Base-by-base conservation (phyloP, 2,797 vertebrate species). In the Jordanella pulchra region DNA sequence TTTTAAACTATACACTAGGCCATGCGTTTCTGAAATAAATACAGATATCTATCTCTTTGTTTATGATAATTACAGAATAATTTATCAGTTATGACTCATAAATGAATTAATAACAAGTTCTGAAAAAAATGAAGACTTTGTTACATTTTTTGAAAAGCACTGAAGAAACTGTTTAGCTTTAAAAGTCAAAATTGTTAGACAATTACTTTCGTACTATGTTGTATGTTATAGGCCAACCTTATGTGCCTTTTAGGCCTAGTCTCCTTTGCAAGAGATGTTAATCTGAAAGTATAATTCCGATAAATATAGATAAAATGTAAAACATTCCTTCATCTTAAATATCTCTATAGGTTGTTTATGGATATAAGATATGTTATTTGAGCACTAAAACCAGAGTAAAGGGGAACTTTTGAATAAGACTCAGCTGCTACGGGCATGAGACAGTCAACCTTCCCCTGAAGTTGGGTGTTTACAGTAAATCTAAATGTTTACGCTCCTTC, bases 401-500 rank as follows among this genome's bases (percentile, higher is more conserved):
- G 72, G 0, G 28, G 18, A 56, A 32, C 1, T 3, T 39, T 64
- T 4, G 25, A 18, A 67, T 12, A 13, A 66, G 5, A 35, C 30
- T 44, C 51, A 50, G 18, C 21, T 12, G 45, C 60, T 72, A 4
- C 1, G 7, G 56, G 60, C 13, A 18, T 0, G 32, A 69, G 58
- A 53, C 0, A 15, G 53, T 23, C 3, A 17, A 3, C 0, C 15
- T 78, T 80, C 48, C 35, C 14, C 13, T 68, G 14, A 77, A 48
- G 58, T 23, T 51, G n/a, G 21, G 28, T 80, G 70, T 82, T 87
- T 79, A 82, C 67, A 79, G 67, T 69, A 50, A 72, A 66, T 77
- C 64, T 48, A 0, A 72, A 77, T 77, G 69, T 88, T 87, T 82
- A 77, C 44, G 70, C 67, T 65, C 53, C 47, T 66, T 64, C 47